Percentiles rank a stretch among this genome's conserved stretches.
phyloP scores from a whole-genome alignment of 2,888 invertebrate species.

The Lepeophtheirus nordmannii region DNA sequence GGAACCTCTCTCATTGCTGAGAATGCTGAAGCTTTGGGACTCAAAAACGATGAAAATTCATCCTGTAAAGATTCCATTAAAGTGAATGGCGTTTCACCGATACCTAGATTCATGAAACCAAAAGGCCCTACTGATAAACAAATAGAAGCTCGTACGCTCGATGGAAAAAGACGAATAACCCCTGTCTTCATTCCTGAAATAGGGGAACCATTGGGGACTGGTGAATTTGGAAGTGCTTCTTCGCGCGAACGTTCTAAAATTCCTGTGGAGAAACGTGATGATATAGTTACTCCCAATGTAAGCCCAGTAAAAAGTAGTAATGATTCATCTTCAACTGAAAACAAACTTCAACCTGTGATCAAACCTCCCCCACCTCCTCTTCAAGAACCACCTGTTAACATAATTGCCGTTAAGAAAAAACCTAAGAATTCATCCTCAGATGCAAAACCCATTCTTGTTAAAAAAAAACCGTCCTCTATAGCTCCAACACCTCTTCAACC shows the following conservation, averaged over 20 bases:
- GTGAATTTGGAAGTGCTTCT: constrained; percentile 27
- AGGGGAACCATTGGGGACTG: constrained; percentile 29
- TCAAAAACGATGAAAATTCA: constrained; percentile 41
- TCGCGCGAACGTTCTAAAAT: constrained; percentile 50
- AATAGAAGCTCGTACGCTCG: constrained; percentile 80
- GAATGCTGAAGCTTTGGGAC: constrained; percentile 44
- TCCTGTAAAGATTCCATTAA: neutral
- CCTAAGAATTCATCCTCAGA: constrained; percentile 14
- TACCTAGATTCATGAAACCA: neutral
- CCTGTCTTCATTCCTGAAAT: constrained; percentile 72
- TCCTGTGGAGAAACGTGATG: constrained; percentile 56
- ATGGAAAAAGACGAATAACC: constrained; percentile 86
- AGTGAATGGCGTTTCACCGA: neutral
- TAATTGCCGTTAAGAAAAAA: constrained; percentile 29
- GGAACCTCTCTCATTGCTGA: constrained; percentile 43
- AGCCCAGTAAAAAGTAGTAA: constrained; percentile 18
- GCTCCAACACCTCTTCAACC: neutral
- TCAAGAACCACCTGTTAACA: constrained; percentile 15
- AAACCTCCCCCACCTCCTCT: neutral
- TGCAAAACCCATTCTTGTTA: constrained; percentile 11
- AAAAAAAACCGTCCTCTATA: neutral
- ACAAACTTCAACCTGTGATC: neutral
- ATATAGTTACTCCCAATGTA: constrained; percentile 37
- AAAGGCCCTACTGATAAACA: constrained; percentile 61
- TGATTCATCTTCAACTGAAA: neutral